Conservation (phyloP, 2,113 vertebrate genomes). For the Rynchops niger region DNA sequence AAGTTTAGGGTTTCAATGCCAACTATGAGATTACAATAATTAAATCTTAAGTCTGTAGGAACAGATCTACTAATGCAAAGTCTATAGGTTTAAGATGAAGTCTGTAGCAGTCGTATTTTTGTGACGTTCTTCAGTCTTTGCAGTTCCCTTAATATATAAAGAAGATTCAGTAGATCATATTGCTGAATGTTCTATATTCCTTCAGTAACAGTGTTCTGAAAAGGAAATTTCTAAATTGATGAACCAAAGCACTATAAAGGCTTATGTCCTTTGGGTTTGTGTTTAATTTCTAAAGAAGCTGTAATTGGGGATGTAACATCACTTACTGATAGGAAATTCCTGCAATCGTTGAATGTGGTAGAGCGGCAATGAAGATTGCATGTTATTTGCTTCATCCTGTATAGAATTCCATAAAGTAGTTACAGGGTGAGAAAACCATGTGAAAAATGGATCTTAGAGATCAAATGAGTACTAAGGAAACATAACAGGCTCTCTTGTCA, state of each 20-base stretch:
- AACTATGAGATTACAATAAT: background rate
- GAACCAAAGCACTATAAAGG: background rate
- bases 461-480: background rate
- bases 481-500: background rate
- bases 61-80: background rate
- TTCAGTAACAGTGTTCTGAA: background rate
- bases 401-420: background rate
- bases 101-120: background rate
- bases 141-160: background rate
- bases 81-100: background rate
- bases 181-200: background rate
- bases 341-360: background rate
- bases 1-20: background rate
- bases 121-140: background rate
- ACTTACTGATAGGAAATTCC: background rate
- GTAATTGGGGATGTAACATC: background rate
- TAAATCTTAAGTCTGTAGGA: background rate
- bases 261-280: background rate
- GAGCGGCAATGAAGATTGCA: background rate
- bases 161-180: background rate
- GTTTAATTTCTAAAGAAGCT: background rate
- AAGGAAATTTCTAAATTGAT: background rate
- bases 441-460: background rate
- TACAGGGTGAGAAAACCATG: background rate
- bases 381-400: background rate